A percentile compares a stretch with the other conserved stretches of the same genome.
Evolutionary conservation across 2,888 invertebrate genomes (phyloP).

Genomic region (Pyrochroa serraticornis): DNA sequence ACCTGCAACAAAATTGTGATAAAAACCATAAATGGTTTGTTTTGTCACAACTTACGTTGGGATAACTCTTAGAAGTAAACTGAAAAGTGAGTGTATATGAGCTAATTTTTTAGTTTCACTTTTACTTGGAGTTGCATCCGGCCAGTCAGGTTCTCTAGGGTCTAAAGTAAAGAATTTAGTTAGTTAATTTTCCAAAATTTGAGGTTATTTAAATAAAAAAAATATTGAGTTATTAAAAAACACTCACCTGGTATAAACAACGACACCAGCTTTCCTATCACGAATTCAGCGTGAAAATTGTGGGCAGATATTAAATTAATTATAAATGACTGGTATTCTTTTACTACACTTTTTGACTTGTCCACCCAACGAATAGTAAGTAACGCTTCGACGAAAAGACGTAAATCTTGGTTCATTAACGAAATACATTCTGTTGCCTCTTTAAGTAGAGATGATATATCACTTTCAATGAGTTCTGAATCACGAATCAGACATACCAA

Average conservation of each 20-base stretch:
- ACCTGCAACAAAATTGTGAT: conserved; percentile 60
- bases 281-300: conserved; percentile 67
- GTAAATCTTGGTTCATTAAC: conserved; percentile 63
- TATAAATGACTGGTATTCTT: conserved; percentile 68
- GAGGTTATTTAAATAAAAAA: background rate
- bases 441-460: conserved; percentile 62
- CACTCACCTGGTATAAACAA: conserved; percentile 65
- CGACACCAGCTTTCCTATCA: conserved; percentile 66
- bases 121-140: conserved; percentile 64
- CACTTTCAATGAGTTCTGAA: conserved; percentile 62
- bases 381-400: conserved; percentile 66
- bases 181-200: conserved; percentile 57
- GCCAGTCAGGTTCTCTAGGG: conserved; percentile 60
- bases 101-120: conserved; percentile 64
- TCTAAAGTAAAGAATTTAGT: conserved; percentile 46
- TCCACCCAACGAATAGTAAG: conserved; percentile 66
- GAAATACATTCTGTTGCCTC: conserved; percentile 66
- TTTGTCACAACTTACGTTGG: conserved; percentile 63
- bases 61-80: conserved; percentile 58
- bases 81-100: conserved; percentile 64
- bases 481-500: conserved; percentile 61
- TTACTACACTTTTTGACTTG: conserved; percentile 59
- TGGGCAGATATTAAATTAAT: conserved; percentile 73
- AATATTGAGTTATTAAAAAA: background rate
- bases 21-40: conserved; percentile 23